Base-by-base conservation (phyloP, 2,113 vertebrate genomes). In the Pseudorhombus dupliciocellatus region DNA sequence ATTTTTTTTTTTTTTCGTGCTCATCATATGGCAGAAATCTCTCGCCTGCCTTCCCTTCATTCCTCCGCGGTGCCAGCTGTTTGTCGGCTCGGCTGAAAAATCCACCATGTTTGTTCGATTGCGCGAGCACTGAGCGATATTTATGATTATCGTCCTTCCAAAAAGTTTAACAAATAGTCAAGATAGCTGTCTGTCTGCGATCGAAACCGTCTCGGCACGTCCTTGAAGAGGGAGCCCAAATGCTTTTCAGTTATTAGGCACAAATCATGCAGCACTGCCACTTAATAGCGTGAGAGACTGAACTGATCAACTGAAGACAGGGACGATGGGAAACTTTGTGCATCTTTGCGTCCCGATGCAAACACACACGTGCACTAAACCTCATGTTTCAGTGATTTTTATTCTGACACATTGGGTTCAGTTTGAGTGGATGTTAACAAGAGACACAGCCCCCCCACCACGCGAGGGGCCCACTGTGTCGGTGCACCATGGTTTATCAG, bases 381-480 rank as follows among this genome's bases (percentile, higher is more conserved):
- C 57, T 59, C 56, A 51, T 52, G 4, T 54, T 77, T 84, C 80
- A 77, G 84, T 51, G 42, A 64, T 26, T 46, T 56, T 31, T 56
- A 7, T n/a, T 31, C 40, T n/a, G 66, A 53, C 80, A 76, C 50
- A 62, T 50, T 77, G 80, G 69, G 84, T 68, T 68, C 60, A 2
- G 42, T 70, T 72, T 85, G 78, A 90, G 75, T 77, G 81, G 73
- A 86, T 60, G 59, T 31, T 28, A 46, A 20, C 40, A 37, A 37
- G 9, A 37, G 34, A 9, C 9, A 11, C 34, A 37, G 34, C 11
- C 10, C 11, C 26, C 2, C 34, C 34, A 51, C 30, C 22, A 26
- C 16, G 7, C 37, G 51, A 67, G 37, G 15, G 61, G 56, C 40
- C 34, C 42, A 24, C 16, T 65, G 25, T 28, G 25, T 2, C 24